phyloP scores from a whole-genome alignment of 2,888 invertebrate genomes.

The Antheraea assamensis region DNA sequence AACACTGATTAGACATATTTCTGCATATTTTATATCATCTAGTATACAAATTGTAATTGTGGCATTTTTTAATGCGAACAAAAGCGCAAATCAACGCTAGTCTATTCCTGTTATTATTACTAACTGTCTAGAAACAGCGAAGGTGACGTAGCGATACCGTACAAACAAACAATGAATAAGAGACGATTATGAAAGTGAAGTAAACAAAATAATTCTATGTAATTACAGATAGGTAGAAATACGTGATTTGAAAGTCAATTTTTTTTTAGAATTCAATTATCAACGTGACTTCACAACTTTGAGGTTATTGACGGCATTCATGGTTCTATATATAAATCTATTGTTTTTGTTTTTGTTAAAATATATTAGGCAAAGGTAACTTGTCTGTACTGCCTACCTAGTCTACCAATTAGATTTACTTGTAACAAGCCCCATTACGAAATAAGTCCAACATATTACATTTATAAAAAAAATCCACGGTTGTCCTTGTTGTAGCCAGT shows the following conservation, averaged over 20 bases:
- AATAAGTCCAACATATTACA: too few relatives aligned
- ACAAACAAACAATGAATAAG: not conserved
- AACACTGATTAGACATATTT: too few relatives aligned
- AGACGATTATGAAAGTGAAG: not conserved
- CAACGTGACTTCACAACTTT: constrained; percentile 1
- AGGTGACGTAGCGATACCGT: not conserved
- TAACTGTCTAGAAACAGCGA: not conserved
- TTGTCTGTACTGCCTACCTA: too few relatives aligned
- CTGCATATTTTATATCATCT: too few relatives aligned
- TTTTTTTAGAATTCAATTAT: not conserved
- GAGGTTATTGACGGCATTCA: constrained; percentile 1
- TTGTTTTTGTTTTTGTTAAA: not conserved
- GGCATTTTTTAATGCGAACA: too few relatives aligned
- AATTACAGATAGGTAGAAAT: not conserved
- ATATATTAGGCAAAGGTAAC: not conserved
- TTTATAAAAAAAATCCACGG: too few relatives aligned
- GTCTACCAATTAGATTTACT: too few relatives aligned
- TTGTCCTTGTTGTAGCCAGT: too few relatives aligned
- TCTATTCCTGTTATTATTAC: too few relatives aligned
- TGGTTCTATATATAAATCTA: not conserved
- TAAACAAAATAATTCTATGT: not conserved
- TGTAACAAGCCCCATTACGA: too few relatives aligned
- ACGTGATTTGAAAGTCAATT: not conserved
- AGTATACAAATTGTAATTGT: too few relatives aligned
- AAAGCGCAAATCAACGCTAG: too few relatives aligned